Evolutionary conservation across 2,888 invertebrate genomes (phyloP).

Genomic region (Schrankia costaestrigalis): DNA sequence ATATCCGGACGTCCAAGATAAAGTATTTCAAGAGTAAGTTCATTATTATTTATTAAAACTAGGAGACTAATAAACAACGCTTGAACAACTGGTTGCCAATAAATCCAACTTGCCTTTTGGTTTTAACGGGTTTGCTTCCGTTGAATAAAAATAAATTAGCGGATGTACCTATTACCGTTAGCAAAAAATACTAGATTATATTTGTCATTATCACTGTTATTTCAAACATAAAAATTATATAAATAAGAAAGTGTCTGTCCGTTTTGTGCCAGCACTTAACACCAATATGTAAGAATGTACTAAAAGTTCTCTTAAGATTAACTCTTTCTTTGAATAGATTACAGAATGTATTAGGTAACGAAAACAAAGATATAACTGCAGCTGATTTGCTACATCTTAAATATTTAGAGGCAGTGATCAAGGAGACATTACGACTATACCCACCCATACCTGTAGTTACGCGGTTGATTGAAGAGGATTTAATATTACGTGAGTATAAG

Average conservation of each 20-base stretch:
- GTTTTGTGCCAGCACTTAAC: no score
- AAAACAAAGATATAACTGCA: constrained; percentile 17
- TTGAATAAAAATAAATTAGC: no score
- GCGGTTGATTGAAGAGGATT: constrained; percentile 27
- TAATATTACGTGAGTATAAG: constrained; percentile 17
- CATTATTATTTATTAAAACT: neutral
- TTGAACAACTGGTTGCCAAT: no score
- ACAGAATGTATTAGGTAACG: constrained; percentile 29
- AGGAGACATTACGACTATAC: constrained; percentile 36
- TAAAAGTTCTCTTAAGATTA: no score
- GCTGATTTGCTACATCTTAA: constrained; percentile 28
- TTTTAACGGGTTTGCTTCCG: no score
- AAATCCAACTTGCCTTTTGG: no score
- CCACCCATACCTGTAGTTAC: constrained; percentile 36
- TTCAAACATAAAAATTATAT: no score
- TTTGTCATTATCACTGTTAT: no score
- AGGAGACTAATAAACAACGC: neutral
- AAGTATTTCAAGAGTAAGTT: constrained; percentile 40
- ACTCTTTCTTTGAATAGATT: constrained; percentile 22
- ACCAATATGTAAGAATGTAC: no score
- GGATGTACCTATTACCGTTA: no score
- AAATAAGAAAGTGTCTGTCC: no score
- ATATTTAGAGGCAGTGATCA: constrained; percentile 36
- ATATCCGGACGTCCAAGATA: constrained; percentile 39
- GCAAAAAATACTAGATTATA: no score